Base-by-base conservation (phyloP, 2,888 invertebrate species). In the Eupithecia abbreviata region DNA sequence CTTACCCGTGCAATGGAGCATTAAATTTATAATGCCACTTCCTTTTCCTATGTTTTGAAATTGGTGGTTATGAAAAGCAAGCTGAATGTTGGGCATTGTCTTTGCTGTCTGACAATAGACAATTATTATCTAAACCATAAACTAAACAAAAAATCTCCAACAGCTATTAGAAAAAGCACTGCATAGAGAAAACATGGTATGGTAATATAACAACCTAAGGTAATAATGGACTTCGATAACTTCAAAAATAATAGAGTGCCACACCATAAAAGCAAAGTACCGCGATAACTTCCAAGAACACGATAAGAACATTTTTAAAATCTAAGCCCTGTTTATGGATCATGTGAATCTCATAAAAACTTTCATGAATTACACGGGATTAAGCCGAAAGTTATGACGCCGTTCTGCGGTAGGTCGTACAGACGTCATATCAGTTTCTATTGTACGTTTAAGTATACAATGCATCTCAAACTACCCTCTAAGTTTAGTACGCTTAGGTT, bases 321-420 rank as follows among this genome's bases (percentile, higher is more conserved):
- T 84, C 84, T 84, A 85, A 86, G 83, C 82, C 84, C 84, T 83
- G 83, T 86, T 87, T 86, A 88, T 82, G 85, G 85, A 87, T 89
- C 88, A 90, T 89, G 87, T 90, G 89, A 85, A 89, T 89, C 89
- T 89, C 87, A 86, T 90, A 89, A 91, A 90, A 89, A 87, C 87
- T 87, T 87, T 88, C 90, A 91, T 89, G 90, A 90, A 91, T 90
- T 91, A 91, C 90, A 87, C 81, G 86, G 90, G 93, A 92, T 92
- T 93, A 93, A 89, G 85, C 80, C 84, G 82, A 89, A 91, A 91
- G 87, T 90, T 91, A 92, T 90, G 85, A 84, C 84, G 84, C 87
- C 88, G 88, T 90, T 86, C 91, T 92, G 93, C 93, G 93, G 94
- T 94, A 93, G 94, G 94, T 94, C 92, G 89, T 83, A 88, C 87